A percentile compares a stretch with the other conserved stretches of the same genome.
Conservation (phyloP, 2,888 invertebrate species). For the Galerucella calmariensis region DNA sequence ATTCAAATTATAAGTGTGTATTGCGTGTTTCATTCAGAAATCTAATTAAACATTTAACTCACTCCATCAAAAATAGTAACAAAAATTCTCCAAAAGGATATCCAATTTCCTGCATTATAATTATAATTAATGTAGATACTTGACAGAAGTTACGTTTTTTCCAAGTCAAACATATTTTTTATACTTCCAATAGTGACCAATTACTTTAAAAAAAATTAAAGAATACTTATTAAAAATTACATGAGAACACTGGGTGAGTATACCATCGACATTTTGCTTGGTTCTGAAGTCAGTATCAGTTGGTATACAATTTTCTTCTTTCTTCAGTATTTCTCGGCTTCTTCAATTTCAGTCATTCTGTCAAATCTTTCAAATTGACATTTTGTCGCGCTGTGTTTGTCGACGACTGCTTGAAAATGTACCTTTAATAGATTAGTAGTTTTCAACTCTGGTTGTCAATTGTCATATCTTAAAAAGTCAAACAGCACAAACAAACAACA, state of each 20-base stretch:
- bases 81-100: constrained; percentile 48
- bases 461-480: no score
- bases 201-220: background rate
- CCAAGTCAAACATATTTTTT: constrained; percentile 43
- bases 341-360: background rate
- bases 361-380: background rate
- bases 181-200: background rate
- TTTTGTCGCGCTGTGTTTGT: background rate
- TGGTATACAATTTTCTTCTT: background rate
- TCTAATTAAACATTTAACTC: constrained; percentile 35
- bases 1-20: constrained; percentile 7
- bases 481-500: background rate
- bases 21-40: constrained; percentile 14
- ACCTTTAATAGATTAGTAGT: no score
- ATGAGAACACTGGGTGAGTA: background rate
- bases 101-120: constrained; percentile 53
- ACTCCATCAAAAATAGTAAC: constrained; percentile 52
- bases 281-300: background rate
- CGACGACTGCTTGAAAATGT: no score
- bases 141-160: constrained; percentile 42
- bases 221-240: background rate
- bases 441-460: no score
- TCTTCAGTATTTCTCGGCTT: background rate
- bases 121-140: constrained; percentile 45
- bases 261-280: constrained; percentile 10